Evolutionary conservation across 1,140 invertebrate genomes (phyloP).

Genomic region (Caenorhabditis brenneri): DNA sequence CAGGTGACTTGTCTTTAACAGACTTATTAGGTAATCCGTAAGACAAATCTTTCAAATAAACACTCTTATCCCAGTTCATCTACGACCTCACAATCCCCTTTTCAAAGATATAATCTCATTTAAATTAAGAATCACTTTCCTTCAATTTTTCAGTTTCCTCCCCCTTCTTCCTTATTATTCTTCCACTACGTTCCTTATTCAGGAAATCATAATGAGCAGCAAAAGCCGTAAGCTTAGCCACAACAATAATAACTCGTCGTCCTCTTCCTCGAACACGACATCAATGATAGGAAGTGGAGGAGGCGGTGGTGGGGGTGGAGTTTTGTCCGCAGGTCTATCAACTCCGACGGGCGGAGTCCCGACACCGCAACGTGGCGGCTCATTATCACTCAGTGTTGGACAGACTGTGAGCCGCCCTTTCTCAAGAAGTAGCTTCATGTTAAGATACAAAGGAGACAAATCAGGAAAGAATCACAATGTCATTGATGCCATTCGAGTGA

Average conservation of each 20-base stretch:
- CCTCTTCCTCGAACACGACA: neutral
- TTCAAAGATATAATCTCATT: neutral
- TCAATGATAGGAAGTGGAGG: slow-evolving; percentile 7
- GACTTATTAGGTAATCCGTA: too few relatives aligned
- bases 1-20: too few relatives aligned
- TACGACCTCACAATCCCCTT: too few relatives aligned
- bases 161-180: neutral
- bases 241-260: slow-evolving; percentile 10
- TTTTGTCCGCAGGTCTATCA: neutral
- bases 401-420: slow-evolving; percentile 12
- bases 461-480: slow-evolving; percentile 19
- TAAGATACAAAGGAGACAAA: slow-evolving; percentile 28
- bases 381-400: slow-evolving; percentile 22
- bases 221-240: slow-evolving; percentile 34
- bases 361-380: slow-evolving; percentile 10
- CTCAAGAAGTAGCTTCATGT: slow-evolving; percentile 27
- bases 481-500: slow-evolving; percentile 7
- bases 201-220: slow-evolving; percentile 8
- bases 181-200: neutral
- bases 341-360: neutral
- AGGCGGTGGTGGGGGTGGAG: neutral
- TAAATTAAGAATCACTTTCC: neutral
- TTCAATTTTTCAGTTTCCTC: neutral
- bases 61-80: neutral
- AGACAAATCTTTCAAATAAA: too few relatives aligned